Evolutionary conservation across 2,797 vertebrate species (phyloP).

Genomic region (Syndactyla subalaris): DNA sequence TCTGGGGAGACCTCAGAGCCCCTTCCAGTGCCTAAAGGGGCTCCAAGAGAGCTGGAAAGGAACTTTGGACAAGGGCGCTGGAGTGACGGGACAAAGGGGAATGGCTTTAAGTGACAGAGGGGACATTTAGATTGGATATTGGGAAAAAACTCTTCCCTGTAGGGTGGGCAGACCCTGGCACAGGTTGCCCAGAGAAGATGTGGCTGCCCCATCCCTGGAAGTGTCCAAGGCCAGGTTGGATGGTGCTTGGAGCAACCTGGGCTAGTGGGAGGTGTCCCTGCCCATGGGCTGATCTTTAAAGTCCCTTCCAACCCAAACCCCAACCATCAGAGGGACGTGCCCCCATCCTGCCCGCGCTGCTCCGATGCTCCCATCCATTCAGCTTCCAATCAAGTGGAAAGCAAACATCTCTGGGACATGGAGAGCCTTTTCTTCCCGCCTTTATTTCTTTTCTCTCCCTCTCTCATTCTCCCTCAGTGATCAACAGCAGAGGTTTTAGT

Average conservation of each 20-base stretch:
- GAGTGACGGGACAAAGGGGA: too few species aligned
- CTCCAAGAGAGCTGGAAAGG: neutral
- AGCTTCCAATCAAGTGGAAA: conserved; percentile 34
- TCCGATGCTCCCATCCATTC: neutral
- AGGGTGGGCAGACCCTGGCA: neutral
- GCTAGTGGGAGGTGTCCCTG: neutral
- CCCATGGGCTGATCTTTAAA: neutral
- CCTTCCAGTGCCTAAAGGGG: neutral
- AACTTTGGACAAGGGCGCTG: too few species aligned
- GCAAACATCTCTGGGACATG: conserved; percentile 25
- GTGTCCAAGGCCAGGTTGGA: neutral
- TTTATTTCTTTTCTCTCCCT: neutral
- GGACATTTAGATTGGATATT: rapidly evolving
- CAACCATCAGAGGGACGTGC: rapidly evolving
- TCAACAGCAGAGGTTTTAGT: neutral
- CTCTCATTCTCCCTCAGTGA: neutral
- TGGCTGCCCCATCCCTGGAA: neutral
- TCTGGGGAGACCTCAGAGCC: neutral
- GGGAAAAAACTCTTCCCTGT: neutral
- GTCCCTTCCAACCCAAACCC: neutral
- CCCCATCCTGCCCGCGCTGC: rapidly evolving
- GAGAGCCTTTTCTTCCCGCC: conserved; percentile 8
- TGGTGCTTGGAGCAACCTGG: neutral
- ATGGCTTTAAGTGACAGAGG: neutral
- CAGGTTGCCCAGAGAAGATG: neutral